Evolutionary conservation across 2,113 vertebrate species (phyloP).

Genomic region (Channa argus): DNA sequence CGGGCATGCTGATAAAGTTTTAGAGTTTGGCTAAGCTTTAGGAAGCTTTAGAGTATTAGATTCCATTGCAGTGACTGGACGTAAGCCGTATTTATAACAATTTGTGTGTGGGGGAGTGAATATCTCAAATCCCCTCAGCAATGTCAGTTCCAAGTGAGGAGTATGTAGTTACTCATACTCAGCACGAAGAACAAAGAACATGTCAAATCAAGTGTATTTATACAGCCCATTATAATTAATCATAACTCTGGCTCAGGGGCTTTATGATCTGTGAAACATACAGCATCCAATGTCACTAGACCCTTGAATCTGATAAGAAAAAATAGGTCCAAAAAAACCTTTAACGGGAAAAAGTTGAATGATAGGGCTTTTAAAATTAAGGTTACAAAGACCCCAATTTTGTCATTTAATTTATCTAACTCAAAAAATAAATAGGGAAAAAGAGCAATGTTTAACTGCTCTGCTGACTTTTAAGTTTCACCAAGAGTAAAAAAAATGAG

Average conservation of each 20-base stretch:
- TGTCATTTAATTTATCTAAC: constrained; percentile 27
- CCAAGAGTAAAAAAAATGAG: background rate
- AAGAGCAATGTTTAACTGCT: background rate
- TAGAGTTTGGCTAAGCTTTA: constrained; percentile 33
- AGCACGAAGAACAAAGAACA: background rate
- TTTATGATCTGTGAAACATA: no score
- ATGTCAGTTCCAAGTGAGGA: constrained; percentile 12
- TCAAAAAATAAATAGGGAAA: constrained; percentile 34
- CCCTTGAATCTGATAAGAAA: no score
- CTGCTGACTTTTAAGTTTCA: no score
- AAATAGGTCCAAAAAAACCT: no score
- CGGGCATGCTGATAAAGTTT: constrained; percentile 50
- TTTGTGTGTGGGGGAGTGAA: constrained; percentile 17
- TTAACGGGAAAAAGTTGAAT: background rate
- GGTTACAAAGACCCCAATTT: constrained; percentile 50
- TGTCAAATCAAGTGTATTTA: no score
- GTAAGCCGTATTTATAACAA: constrained; percentile 50
- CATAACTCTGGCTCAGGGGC: no score
- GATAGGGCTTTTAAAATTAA: constrained; percentile 17
- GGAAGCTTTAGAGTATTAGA: constrained; percentile 49
- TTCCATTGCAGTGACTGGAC: constrained; percentile 38
- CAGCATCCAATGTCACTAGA: no score
- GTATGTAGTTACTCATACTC: background rate
- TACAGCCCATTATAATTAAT: no score
- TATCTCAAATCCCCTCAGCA: constrained; percentile 50